Evolutionary conservation across 1,140 invertebrate genomes (phyloP).

Genomic region (Samia ricini): DNA sequence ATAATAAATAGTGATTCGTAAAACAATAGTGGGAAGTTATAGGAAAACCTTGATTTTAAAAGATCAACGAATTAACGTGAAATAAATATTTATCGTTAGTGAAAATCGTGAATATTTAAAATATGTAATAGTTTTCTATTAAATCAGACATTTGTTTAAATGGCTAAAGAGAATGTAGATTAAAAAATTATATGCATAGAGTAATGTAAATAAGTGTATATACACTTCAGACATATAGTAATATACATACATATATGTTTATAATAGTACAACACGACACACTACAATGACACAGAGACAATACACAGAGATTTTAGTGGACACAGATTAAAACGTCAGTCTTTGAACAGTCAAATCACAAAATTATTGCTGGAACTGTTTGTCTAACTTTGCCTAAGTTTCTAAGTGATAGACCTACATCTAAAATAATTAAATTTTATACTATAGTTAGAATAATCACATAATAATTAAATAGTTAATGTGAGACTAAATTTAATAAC

Average conservation of each 20-base stretch:
- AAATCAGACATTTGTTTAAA: background rate
- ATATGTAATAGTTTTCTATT: background rate
- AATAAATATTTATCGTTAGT: too few species aligned
- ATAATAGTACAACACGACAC: background rate
- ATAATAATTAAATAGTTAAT: too few species aligned
- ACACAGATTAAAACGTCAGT: constrained; percentile 53
- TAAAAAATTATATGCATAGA: background rate
- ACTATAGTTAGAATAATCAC: background rate
- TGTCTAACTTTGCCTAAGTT: background rate
- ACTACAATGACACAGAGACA: constrained; percentile 13
- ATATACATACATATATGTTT: too few species aligned
- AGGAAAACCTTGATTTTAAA: too few species aligned
- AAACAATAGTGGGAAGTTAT: too few species aligned
- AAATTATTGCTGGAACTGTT: constrained; percentile 58
- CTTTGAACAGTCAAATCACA: constrained; percentile 62
- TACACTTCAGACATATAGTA: background rate
- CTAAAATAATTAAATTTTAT: background rate
- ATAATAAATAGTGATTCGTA: too few species aligned
- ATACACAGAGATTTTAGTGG: constrained; percentile 23
- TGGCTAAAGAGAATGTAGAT: background rate
- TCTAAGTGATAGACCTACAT: background rate
- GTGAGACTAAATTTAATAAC: background rate
- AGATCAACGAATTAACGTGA: too few species aligned
- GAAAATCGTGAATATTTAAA: too few species aligned
- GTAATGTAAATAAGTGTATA: background rate